phyloP scores from a whole-genome alignment of 2,797 vertebrate species.

The Sardinella longiceps region DNA sequence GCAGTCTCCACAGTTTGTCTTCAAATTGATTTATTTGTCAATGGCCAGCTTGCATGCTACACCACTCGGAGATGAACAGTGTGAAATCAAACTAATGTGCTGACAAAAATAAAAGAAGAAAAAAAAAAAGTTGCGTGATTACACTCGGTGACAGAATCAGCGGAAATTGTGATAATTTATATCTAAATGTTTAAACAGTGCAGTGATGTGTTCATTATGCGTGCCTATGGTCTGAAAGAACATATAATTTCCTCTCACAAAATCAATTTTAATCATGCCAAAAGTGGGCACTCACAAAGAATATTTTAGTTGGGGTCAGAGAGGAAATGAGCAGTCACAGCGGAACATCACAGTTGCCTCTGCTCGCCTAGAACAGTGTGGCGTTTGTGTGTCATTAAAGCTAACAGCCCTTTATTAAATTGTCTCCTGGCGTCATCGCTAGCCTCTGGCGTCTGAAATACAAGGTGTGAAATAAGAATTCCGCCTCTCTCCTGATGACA shows the following conservation, averaged over 20 bases:
- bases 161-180: neutral
- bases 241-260: conserved; percentile 17
- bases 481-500: conserved; percentile 26
- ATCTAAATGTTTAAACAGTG: conserved; percentile 8
- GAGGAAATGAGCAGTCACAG: conserved; percentile 15
- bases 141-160: neutral
- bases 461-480: conserved; percentile 34
- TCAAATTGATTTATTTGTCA: neutral
- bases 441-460: conserved; percentile 54
- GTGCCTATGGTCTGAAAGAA: neutral
- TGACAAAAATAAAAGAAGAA: conserved; percentile 11
- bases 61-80: neutral
- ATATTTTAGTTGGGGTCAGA: conserved; percentile 13
- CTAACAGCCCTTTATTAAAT: conserved; percentile 54
- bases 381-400: conserved; percentile 44
- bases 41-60: neutral
- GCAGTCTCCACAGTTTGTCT: neutral
- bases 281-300: neutral
- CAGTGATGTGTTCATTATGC: conserved; percentile 5
- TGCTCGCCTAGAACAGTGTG: conserved; percentile 6
- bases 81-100: conserved; percentile 23
- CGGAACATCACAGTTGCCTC: neutral
- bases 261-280: conserved; percentile 22
- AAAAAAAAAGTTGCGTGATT: neutral
- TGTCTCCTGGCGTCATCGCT: conserved; percentile 48